These are phyloP conservation scores for Mus caroli DNA, from an alignment of 2,797 vertebrate genomes.

Conservation along the genomic window DNA sequence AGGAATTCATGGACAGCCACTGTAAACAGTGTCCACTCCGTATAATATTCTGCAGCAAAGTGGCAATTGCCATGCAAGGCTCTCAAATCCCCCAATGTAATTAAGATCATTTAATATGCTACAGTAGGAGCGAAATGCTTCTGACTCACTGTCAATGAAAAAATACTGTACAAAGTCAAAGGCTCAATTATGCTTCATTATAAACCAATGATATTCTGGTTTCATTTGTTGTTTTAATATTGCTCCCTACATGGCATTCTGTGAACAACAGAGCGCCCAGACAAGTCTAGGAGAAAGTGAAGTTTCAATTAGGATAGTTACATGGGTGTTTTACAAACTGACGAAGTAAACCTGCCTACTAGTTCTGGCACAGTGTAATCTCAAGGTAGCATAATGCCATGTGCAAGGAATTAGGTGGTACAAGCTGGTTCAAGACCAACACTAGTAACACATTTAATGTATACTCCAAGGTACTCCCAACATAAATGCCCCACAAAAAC, in stretches of 20 bases:
- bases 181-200: conserved; percentile 46
- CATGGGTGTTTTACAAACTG: conserved; percentile 70
- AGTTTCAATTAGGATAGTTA: conserved; percentile 32
- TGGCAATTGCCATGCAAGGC: conserved; percentile 27
- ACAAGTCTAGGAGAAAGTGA: conserved; percentile 45
- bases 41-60: conserved; percentile 14
- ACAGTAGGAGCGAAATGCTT: conserved; percentile 48
- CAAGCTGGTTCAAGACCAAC: neutral
- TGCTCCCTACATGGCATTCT: conserved; percentile 8
- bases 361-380: conserved; percentile 13
- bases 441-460: neutral
- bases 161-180: conserved; percentile 46
- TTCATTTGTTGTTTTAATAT: conserved; percentile 55
- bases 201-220: conserved; percentile 54
- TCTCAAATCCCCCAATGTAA: conserved; percentile 63
- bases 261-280: neutral
- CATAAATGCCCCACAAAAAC: conserved; percentile 24
- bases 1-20: neutral
- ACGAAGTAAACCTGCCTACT: conserved; percentile 57
- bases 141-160: conserved; percentile 35
- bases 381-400: neutral
- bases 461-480: neutral
- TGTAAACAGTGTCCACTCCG: conserved; percentile 9
- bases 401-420: conserved; percentile 57
- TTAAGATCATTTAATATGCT: conserved; percentile 67